Conservation (phyloP, 2,113 vertebrate genomes). For the Menura novaehollandiae region DNA sequence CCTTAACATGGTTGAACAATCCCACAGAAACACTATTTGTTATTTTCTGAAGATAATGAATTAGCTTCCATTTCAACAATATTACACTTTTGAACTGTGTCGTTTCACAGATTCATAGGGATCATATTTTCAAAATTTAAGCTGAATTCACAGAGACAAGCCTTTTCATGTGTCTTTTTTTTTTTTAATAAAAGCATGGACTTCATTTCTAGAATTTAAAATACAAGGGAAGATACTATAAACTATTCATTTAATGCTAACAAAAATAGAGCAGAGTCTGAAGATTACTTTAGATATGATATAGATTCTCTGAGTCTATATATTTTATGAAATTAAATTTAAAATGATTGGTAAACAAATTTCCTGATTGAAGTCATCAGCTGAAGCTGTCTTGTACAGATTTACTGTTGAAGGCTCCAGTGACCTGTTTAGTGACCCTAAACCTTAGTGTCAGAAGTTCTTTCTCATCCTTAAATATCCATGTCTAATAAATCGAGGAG, state of each 20-base stretch:
- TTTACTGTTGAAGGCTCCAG: constrained; percentile 64
- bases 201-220: background rate
- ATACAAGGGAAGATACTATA: background rate
- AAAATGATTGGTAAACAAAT: constrained; percentile 46
- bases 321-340: background rate
- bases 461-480: constrained; percentile 76
- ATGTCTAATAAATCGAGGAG: constrained; percentile 73
- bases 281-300: background rate
- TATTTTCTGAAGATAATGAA: background rate
- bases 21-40: background rate
- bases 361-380: constrained; percentile 58
- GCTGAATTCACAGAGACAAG: background rate
- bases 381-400: constrained; percentile 39
- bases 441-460: constrained; percentile 76
- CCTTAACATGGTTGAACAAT: background rate
- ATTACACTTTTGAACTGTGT: background rate
- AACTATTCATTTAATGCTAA: background rate
- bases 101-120: background rate
- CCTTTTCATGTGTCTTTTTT: background rate
- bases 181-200: background rate
- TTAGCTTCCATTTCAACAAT: background rate
- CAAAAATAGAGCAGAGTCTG: background rate
- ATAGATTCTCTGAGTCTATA: background rate
- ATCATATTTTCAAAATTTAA: background rate
- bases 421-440: constrained; percentile 81